phyloP scores from a whole-genome alignment of 2,888 invertebrate genomes.

The Phengaris arion region DNA sequence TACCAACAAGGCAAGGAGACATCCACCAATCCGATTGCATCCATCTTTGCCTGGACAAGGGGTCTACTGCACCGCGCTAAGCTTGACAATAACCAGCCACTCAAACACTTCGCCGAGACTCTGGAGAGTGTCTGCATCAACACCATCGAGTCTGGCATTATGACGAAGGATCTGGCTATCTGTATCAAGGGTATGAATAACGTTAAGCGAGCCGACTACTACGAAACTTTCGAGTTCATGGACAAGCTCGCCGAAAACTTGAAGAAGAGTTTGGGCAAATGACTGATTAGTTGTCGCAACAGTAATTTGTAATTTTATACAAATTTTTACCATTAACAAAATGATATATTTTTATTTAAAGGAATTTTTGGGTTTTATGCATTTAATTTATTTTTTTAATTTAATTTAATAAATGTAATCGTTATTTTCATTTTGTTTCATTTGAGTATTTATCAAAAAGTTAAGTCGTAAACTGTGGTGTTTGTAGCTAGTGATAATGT shows the following conservation, averaged over 20 bases:
- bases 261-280: slow-evolving; percentile 79
- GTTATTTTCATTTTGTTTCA: slow-evolving; percentile 25
- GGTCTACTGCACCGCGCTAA: slow-evolving; percentile 96
- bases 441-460: slow-evolving; percentile 2
- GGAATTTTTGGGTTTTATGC: slow-evolving; percentile 53
- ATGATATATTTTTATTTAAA: slow-evolving; percentile 45
- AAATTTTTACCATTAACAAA: slow-evolving; percentile 37
- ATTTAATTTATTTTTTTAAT: slow-evolving; percentile 55
- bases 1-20: slow-evolving; percentile 98
- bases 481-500: background rate
- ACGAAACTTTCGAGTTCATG: slow-evolving; percentile 98
- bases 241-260: slow-evolving; percentile 96
- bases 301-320: slow-evolving; percentile 56
- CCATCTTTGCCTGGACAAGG: slow-evolving; percentile 98
- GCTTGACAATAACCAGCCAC: slow-evolving; percentile 89
- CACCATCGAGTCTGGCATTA: slow-evolving; percentile 95
- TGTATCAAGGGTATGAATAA: slow-evolving; percentile 96
- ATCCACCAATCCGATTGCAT: slow-evolving; percentile 99
- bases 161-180: slow-evolving; percentile 99
- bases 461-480: background rate
- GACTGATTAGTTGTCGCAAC: slow-evolving; percentile 59
- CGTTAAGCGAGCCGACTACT: slow-evolving; percentile 89
- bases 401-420: slow-evolving; percentile 33
- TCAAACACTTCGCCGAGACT: slow-evolving; percentile 89
- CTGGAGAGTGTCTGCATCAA: slow-evolving; percentile 95